These are phyloP conservation scores for Macrotus californicus DNA, from an alignment of 2,113 vertebrate species.

Conservation along the genomic window DNA sequence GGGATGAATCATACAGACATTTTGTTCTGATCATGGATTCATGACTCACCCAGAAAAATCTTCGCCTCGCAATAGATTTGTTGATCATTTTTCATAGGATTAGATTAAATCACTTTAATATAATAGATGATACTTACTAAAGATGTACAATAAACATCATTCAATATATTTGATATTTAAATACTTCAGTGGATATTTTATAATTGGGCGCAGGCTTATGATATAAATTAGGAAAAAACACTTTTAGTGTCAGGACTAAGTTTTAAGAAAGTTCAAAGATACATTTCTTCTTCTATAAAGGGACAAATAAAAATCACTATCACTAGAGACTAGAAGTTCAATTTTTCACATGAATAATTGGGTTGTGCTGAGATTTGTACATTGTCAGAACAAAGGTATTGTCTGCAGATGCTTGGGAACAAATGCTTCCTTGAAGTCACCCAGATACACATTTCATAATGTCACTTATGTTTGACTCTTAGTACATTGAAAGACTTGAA, in stretches of 20 bases:
- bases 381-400: not conserved
- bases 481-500: not conserved
- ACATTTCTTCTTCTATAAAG: not conserved
- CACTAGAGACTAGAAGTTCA: not conserved
- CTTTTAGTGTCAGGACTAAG: not conserved
- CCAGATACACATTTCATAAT: not conserved
- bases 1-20: not conserved
- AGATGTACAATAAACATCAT: not conserved
- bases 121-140: not conserved
- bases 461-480: not conserved
- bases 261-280: not conserved
- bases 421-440: not conserved
- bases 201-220: not conserved
- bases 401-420: not conserved
- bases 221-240: not conserved
- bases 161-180: not conserved
- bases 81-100: not conserved
- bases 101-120: not conserved
- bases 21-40: not conserved
- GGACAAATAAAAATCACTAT: not conserved
- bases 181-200: not conserved
- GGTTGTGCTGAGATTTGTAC: not conserved
- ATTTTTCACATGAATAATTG: not conserved
- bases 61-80: not conserved
- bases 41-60: not conserved